Base-by-base conservation (phyloP, 2,797 vertebrate species). In the Micropoecilia bifurca region DNA sequence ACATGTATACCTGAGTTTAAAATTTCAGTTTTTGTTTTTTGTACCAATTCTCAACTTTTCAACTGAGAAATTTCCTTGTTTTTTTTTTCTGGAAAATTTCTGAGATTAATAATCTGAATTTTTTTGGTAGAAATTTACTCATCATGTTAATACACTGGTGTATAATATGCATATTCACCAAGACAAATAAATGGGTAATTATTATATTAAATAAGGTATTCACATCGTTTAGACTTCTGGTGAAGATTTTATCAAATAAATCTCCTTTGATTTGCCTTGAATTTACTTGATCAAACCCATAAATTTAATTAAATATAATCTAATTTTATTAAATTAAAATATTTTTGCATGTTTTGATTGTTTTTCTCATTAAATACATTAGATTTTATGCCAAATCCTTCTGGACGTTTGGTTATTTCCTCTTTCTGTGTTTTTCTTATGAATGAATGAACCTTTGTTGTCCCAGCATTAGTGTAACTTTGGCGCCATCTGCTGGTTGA, bases 401-500 rank as follows among this genome's bases (percentile, higher is more conserved):
- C 4, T 59, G 57, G 9, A 59, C 28, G 12, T 2, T 59, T 28
- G 1, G n/a, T 59, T 30, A 30, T 30, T 10, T 59, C 28, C 28
- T 16, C n/a, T 55, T 55, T 8, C 25, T 30, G 4, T 59, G n/a
- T 30, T 61, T 61, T 16, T 61, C 14, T 2, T 33, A 18, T 61
- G 59, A 33, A 18, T 61, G 14, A 61, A 30, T 16, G 57, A 61
- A 61, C 13, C 28, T 33, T 28, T 59, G 57, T 28, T 28, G 59
- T 33, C 30, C 13, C 6, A 33, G 28, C 3, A n/a, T 55, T 55
- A n/a, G 25, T 4, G n/a, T n/a, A 36, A 36, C 30, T 73, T 36
- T 36, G 0, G 71, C 66, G 79, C 86, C 83, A 22, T 69, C 86
- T 90, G 75, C 79, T 79, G 86, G 72, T 43, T 30, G 57, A 33